Evolutionary conservation across 1,140 invertebrate species (phyloP).

Genomic region (Phenacoccus solenopsis): DNA sequence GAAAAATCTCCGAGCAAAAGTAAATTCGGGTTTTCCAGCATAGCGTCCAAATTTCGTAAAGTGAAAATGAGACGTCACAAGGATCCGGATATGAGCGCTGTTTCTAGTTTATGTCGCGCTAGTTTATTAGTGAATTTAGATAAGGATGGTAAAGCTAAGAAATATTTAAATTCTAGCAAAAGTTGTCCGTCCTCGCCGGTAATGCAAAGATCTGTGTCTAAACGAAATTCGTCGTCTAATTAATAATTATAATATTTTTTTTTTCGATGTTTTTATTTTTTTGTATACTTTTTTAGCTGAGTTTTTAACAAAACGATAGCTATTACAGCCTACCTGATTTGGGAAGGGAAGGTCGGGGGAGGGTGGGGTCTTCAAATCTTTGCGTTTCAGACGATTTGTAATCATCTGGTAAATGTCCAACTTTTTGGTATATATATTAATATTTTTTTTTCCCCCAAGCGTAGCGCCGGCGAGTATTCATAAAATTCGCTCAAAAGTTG

Average conservation of each 20-base stretch:
- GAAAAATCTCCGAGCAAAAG: conserved; percentile 25
- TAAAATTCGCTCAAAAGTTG: too few relatives aligned
- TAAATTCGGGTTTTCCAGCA: conserved; percentile 42
- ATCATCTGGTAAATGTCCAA: too few relatives aligned
- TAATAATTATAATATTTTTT: neutral
- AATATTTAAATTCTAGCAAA: conserved; percentile 23
- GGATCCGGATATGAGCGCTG: conserved; percentile 39
- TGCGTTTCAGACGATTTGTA: too few relatives aligned
- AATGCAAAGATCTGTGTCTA: conserved; percentile 21
- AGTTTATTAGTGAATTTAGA: conserved; percentile 46
- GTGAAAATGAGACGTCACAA: conserved; percentile 37
- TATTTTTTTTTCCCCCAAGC: too few relatives aligned
- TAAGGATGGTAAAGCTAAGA: conserved; percentile 20
- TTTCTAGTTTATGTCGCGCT: conserved; percentile 49
- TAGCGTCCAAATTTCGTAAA: conserved; percentile 49
- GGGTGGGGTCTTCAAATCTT: too few relatives aligned
- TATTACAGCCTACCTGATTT: too few relatives aligned
- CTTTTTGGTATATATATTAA: too few relatives aligned
- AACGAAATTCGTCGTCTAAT: conserved; percentile 11
- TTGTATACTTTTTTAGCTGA: neutral
- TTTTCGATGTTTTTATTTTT: neutral
- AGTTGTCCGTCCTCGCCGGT: conserved; percentile 30
- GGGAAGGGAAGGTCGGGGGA: too few relatives aligned
- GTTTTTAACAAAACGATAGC: too few relatives aligned
- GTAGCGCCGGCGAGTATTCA: too few relatives aligned